phyloP scores from a whole-genome alignment of 2,113 vertebrate species.

The Menidia beryllina region DNA sequence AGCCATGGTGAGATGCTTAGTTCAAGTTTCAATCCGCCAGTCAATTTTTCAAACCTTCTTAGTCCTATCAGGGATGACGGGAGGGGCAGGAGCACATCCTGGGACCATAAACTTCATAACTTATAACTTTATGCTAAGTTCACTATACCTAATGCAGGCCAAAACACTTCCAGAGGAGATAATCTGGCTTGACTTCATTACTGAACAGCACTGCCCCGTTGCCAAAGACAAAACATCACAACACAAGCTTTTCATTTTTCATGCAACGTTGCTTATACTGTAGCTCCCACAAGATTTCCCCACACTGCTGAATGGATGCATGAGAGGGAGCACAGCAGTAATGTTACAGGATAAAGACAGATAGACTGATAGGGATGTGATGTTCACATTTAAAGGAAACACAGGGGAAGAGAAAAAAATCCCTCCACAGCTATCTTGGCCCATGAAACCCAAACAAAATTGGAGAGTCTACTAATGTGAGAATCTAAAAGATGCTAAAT shows the following conservation, averaged over 20 bases:
- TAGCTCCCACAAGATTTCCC: constrained; percentile 16
- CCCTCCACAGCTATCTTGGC: neutral
- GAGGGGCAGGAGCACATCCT: no score
- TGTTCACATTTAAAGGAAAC: neutral
- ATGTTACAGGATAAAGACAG: neutral
- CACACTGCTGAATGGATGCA: constrained; percentile 37
- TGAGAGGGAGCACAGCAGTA: neutral
- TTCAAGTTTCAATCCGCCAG: neutral
- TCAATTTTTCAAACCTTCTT: no score
- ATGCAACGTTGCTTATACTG: constrained; percentile 1
- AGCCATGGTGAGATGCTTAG: neutral
- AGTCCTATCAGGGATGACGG: no score
- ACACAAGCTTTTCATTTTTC: neutral
- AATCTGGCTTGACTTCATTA: neutral
- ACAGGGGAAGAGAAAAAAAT: neutral
- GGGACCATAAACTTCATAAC: no score
- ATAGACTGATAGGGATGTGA: neutral
- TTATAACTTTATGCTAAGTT: neutral
- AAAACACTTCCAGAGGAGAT: neutral
- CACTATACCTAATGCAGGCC: neutral
- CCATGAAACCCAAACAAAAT: neutral
- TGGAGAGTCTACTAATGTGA: neutral
- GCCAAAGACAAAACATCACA: constrained; percentile 19
- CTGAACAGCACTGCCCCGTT: constrained; percentile 63
- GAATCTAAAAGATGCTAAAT: neutral